phyloP scores from a whole-genome alignment of 2,888 invertebrate species.

The Melitaea athalia region DNA sequence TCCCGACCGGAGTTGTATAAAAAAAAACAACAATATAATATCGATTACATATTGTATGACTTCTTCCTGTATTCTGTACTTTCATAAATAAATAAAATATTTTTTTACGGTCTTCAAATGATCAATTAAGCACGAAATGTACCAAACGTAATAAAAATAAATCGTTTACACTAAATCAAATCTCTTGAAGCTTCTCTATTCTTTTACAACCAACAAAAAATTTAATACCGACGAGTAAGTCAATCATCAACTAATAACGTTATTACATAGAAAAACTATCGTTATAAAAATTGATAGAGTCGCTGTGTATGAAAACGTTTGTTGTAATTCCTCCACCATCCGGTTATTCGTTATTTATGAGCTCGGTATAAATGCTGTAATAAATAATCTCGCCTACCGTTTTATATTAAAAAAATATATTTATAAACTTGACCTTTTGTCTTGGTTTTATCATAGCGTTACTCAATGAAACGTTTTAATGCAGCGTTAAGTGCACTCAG shows the following conservation, averaged over 20 bases:
- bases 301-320: constrained; percentile 29
- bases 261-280: constrained; percentile 26
- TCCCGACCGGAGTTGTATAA: too few relatives aligned
- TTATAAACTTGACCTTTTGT: constrained; percentile 59
- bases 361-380: constrained; percentile 39
- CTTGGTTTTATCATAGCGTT: constrained; percentile 59
- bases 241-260: constrained; percentile 21
- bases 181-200: constrained; percentile 1
- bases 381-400: constrained; percentile 46
- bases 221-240: constrained; percentile 15
- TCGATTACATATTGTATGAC: too few relatives aligned
- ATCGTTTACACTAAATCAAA: constrained; percentile 5
- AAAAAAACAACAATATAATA: too few relatives aligned
- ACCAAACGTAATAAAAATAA: background rate
- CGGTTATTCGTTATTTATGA: constrained; percentile 42
- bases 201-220: constrained; percentile 2
- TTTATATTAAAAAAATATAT: constrained; percentile 45
- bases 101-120: background rate
- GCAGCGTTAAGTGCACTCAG: constrained; percentile 49
- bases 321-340: constrained; percentile 38
- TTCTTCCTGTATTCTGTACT: background rate
- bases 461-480: constrained; percentile 68
- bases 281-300: constrained; percentile 34
- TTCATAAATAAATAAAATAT: background rate
- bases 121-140: background rate